phyloP scores from a whole-genome alignment of 1,140 invertebrate species.

The Heliconius himera region DNA sequence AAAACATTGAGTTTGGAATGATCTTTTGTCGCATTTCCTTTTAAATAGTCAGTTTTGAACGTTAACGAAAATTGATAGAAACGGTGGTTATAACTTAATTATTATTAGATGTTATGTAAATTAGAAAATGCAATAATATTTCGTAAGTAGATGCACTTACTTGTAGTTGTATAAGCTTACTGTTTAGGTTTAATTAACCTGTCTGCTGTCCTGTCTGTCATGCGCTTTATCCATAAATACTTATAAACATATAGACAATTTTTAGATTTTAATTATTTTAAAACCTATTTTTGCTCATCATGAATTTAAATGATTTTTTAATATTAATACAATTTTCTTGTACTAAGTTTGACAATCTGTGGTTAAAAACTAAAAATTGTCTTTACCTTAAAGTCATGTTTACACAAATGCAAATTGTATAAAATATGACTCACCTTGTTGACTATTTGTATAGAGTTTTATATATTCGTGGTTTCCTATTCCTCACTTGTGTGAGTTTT shows the following conservation, averaged over 20 bases:
- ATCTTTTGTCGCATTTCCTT: neutral
- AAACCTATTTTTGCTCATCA: neutral
- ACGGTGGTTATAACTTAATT: constrained; percentile 32
- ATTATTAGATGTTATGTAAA: constrained; percentile 58
- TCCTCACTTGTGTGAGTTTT: constrained; percentile 68
- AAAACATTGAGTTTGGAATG: no score
- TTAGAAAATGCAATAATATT: constrained; percentile 76
- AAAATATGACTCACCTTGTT: constrained; percentile 71
- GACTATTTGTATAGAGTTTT: constrained; percentile 78
- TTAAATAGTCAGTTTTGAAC: neutral
- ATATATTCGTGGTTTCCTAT: constrained; percentile 73
- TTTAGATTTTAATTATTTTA: constrained; percentile 12
- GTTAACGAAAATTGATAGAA: constrained; percentile 11
- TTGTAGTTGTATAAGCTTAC: constrained; percentile 52
- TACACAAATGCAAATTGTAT: constrained; percentile 48
- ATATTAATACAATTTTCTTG: constrained; percentile 6
- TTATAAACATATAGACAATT: constrained; percentile 18
- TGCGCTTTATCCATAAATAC: constrained; percentile 22
- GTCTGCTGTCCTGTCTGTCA: constrained; percentile 19
- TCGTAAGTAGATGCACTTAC: constrained; percentile 77
- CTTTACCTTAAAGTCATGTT: constrained; percentile 28
- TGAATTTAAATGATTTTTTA: neutral
- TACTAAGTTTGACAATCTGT: constrained; percentile 7
- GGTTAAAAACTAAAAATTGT: constrained; percentile 28
- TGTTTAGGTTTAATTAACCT: constrained; percentile 20